Conservation (phyloP, 2,113 vertebrate species). For the Engraulis encrasicolus region DNA sequence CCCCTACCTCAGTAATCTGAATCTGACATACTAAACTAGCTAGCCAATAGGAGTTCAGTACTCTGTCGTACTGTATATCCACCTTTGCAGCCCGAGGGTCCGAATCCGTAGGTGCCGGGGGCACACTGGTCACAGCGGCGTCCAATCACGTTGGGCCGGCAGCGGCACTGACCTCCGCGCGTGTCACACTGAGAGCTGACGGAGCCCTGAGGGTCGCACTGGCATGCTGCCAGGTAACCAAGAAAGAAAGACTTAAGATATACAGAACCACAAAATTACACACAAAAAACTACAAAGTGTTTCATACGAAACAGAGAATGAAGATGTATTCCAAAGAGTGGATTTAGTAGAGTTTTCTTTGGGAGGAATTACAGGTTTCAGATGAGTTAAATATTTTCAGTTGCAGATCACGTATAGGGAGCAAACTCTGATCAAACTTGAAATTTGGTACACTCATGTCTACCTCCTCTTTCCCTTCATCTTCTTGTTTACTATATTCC, state of each 20-base stretch:
- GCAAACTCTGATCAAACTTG: too few relatives aligned
- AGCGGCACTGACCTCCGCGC: constrained; percentile 90
- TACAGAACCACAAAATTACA: not conserved
- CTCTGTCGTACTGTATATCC: constrained; percentile 53
- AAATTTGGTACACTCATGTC: too few relatives aligned
- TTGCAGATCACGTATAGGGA: too few relatives aligned
- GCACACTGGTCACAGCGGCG: constrained; percentile 85
- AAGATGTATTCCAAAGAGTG: too few relatives aligned
- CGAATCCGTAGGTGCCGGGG: constrained; percentile 88
- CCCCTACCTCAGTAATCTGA: too few relatives aligned
- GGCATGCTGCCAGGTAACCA: constrained; percentile 78
- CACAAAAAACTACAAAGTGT: too few relatives aligned
- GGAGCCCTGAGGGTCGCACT: constrained; percentile 90
- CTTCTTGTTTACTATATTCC: not conserved
- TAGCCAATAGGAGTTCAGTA: not conserved
- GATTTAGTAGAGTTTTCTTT: too few relatives aligned
- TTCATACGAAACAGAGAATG: too few relatives aligned
- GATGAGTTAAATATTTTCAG: too few relatives aligned
- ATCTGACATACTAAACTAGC: not conserved
- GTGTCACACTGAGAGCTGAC: constrained; percentile 86
- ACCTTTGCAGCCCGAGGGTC: constrained; percentile 88
- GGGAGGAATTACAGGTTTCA: too few relatives aligned
- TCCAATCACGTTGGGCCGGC: constrained; percentile 85
- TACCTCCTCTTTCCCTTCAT: not conserved
- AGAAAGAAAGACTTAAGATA: not conserved